A percentile compares a stretch with the other conserved stretches of the same genome.
phyloP scores from a whole-genome alignment of 2,888 invertebrate genomes.

The Mythimna ferrago region DNA sequence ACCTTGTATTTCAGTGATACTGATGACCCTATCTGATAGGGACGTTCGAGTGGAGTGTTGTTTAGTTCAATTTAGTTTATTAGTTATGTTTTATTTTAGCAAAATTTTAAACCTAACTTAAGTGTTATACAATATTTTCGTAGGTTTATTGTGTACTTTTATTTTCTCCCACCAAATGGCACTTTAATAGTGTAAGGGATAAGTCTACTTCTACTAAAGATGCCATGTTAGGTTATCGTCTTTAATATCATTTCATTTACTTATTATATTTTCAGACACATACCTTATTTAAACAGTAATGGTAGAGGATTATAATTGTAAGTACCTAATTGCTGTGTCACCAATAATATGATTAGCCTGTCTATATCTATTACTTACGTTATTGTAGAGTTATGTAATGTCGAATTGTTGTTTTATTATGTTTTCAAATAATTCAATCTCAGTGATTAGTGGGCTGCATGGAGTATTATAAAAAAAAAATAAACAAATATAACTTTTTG shows the following conservation, averaged over 20 bases:
- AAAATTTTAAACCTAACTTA: constrained; percentile 90
- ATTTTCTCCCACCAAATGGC: constrained; percentile 90
- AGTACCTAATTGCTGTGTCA: constrained; percentile 88
- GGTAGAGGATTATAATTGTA: constrained; percentile 84
- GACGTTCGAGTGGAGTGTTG: constrained; percentile 86
- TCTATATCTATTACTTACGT: constrained; percentile 80
- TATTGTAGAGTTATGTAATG: constrained; percentile 79
- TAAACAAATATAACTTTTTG: constrained; percentile 69
- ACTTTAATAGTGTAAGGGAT: constrained; percentile 75
- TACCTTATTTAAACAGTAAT: constrained; percentile 78
- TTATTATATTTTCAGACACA: constrained; percentile 73
- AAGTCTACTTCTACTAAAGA: constrained; percentile 72
- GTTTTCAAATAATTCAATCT: constrained; percentile 72
- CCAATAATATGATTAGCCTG: constrained; percentile 89
- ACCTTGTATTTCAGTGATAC: constrained; percentile 88
- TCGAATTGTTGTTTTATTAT: constrained; percentile 72
- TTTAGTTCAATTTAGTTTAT: constrained; percentile 91
- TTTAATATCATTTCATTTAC: constrained; percentile 79
- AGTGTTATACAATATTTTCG: constrained; percentile 90
- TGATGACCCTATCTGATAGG: constrained; percentile 87
- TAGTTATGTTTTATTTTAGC: constrained; percentile 91
- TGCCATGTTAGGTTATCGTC: constrained; percentile 85
- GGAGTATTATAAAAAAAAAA: constrained; percentile 63
- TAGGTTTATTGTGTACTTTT: constrained; percentile 87
- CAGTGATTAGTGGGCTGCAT: constrained; percentile 80